phyloP scores from a whole-genome alignment of 2,797 vertebrate genomes.

The Neosalanx taihuensis region DNA sequence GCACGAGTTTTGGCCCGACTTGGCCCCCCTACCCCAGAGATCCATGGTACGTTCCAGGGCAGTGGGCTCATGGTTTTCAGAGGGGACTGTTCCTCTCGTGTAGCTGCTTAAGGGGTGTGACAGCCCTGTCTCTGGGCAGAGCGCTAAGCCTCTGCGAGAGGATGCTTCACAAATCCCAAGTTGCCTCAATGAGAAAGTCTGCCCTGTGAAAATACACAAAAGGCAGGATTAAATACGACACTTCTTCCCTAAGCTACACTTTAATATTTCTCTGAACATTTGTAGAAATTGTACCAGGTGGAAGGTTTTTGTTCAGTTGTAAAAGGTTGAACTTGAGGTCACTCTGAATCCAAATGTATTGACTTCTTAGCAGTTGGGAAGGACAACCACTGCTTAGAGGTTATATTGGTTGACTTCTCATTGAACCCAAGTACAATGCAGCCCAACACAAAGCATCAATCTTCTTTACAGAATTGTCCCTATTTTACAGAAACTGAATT shows the following conservation, averaged over 20 bases:
- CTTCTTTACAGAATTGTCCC: background rate
- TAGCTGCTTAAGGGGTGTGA: slow-evolving; percentile 88
- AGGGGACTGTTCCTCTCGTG: slow-evolving; percentile 83
- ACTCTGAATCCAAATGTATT: too few relatives aligned
- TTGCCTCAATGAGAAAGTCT: slow-evolving; percentile 97
- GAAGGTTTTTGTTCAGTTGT: background rate
- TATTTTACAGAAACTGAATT: background rate
- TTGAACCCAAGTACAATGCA: background rate
- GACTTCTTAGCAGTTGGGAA: background rate
- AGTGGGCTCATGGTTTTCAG: slow-evolving; percentile 89
- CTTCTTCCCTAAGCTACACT: background rate
- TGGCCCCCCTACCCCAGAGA: slow-evolving; percentile 92
- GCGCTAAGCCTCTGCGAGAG: slow-evolving; percentile 88
- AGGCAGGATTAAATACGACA: background rate
- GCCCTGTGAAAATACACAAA: slow-evolving; percentile 75
- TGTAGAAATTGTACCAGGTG: background rate
- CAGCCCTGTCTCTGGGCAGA: slow-evolving; percentile 94
- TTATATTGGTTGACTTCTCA: background rate
- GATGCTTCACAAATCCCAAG: slow-evolving; percentile 93
- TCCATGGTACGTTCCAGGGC: slow-evolving; percentile 93
- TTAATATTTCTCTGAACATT: background rate
- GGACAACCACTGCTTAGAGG: background rate
- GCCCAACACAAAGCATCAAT: background rate
- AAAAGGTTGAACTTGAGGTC: background rate
- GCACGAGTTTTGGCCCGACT: slow-evolving; percentile 90